phyloP scores from a whole-genome alignment of 2,888 invertebrate species.

The Diarsia dahlii region DNA sequence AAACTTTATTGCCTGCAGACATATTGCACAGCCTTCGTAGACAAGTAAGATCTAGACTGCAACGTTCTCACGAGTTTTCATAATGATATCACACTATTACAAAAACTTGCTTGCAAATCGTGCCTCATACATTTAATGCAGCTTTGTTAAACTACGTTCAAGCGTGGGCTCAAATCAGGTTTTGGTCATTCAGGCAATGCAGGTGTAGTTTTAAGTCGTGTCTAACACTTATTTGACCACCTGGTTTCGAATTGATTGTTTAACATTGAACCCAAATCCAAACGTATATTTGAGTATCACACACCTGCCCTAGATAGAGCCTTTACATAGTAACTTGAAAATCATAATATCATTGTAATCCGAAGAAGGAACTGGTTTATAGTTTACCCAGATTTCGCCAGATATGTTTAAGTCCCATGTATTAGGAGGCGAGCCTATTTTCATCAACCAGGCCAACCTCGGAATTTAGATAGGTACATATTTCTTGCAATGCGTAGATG shows the following conservation, averaged over 20 bases:
- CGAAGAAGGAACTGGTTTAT: background rate
- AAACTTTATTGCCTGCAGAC: background rate
- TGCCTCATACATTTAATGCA: slow-evolving; percentile 10
- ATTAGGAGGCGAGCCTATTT: background rate
- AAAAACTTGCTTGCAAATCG: slow-evolving; percentile 42
- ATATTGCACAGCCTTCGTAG: slow-evolving; percentile 29
- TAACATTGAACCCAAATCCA: slow-evolving; percentile 10
- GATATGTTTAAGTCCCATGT: background rate
- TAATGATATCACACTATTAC: slow-evolving; percentile 44
- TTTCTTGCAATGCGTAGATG: background rate
- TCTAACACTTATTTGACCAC: slow-evolving; percentile 24
- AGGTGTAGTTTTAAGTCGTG: slow-evolving; percentile 36
- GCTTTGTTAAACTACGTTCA: slow-evolving; percentile 7
- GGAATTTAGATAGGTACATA: background rate
- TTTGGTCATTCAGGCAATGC: slow-evolving; percentile 32
- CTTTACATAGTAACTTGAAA: background rate
- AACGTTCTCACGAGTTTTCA: slow-evolving; percentile 49
- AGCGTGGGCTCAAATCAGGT: slow-evolving; percentile 42
- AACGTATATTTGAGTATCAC: background rate
- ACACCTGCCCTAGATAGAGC: background rate
- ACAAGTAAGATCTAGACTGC: slow-evolving; percentile 35
- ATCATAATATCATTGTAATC: no score
- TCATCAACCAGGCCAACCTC: background rate
- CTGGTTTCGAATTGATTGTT: slow-evolving; percentile 26
- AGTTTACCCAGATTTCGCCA: background rate